Evolutionary conservation across 2,888 invertebrate species (phyloP).

Genomic region (Ophraella communa): DNA sequence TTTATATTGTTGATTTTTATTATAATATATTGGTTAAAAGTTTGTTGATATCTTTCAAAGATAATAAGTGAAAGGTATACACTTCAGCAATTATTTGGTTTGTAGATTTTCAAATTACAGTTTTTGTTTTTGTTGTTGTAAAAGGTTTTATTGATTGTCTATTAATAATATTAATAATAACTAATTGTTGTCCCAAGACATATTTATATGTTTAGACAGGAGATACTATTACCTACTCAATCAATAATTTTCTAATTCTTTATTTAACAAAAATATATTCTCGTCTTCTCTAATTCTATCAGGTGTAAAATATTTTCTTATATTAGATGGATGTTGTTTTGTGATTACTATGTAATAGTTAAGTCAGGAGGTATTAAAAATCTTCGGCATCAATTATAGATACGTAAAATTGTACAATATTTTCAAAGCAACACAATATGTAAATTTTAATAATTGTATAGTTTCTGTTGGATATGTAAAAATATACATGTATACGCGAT

Average conservation of each 20-base stretch:
- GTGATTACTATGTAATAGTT: constrained; percentile 53
- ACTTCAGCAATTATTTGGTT: too few species aligned
- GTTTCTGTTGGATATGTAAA: constrained; percentile 52
- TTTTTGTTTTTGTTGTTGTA: too few species aligned
- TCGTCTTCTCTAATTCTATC: constrained; percentile 45
- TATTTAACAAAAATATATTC: constrained; percentile 33
- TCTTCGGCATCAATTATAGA: constrained; percentile 54
- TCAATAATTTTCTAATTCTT: constrained; percentile 6
- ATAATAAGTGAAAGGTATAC: too few species aligned
- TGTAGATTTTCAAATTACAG: too few species aligned
- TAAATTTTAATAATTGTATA: constrained; percentile 48
- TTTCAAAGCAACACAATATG: constrained; percentile 49
- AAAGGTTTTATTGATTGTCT: too few species aligned
- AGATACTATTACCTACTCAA: constrained; percentile 11
- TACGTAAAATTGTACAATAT: constrained; percentile 62
- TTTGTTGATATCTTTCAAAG: too few species aligned
- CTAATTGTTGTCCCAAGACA: too few species aligned
- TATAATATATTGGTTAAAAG: too few species aligned
- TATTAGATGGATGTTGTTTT: constrained; percentile 56
- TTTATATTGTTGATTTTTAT: too few species aligned
- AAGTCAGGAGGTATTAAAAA: constrained; percentile 38
- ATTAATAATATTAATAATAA: too few species aligned
- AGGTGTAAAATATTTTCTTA: constrained; percentile 56
- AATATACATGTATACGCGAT: constrained; percentile 54
- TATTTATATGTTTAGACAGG: constrained; percentile 1